Percentiles rank a stretch among this genome's conserved stretches.
Conservation (phyloP, 2,113 vertebrate species). For the Thomomys bottae region DNA sequence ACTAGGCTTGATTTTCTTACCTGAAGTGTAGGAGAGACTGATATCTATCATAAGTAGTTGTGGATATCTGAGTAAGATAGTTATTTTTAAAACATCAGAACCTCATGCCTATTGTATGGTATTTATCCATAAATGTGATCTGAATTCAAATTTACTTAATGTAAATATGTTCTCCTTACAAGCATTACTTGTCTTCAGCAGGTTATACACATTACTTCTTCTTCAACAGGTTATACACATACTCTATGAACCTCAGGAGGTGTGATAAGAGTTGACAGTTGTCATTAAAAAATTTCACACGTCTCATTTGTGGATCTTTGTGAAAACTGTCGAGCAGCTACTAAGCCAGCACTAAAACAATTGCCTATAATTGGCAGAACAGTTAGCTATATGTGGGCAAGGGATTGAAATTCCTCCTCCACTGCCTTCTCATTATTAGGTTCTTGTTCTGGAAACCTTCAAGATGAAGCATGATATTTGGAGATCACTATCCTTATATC, state of each 20-base stretch:
- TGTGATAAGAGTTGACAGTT: background rate
- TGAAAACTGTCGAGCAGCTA: background rate
- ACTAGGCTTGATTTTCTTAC: background rate
- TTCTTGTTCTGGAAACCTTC: background rate
- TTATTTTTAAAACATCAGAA: background rate
- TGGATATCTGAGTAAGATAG: background rate
- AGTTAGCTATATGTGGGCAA: background rate
- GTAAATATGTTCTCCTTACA: background rate
- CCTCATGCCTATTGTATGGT: accelerated
- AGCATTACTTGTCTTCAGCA: background rate
- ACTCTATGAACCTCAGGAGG: background rate
- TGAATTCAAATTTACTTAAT: background rate
- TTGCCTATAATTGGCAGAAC: background rate
- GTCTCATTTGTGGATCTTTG: background rate
- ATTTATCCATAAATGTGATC: background rate
- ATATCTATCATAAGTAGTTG: background rate
- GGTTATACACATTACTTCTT: background rate
- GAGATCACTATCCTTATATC: accelerated
- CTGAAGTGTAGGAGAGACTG: background rate
- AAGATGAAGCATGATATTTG: background rate
- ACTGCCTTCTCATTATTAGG: no score
- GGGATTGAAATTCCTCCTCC: background rate
- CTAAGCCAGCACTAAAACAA: accelerated
- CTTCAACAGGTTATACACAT: background rate
- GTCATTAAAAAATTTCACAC: background rate